Base-by-base conservation (phyloP, 2,888 invertebrate species). In the Arctia plantaginis region DNA sequence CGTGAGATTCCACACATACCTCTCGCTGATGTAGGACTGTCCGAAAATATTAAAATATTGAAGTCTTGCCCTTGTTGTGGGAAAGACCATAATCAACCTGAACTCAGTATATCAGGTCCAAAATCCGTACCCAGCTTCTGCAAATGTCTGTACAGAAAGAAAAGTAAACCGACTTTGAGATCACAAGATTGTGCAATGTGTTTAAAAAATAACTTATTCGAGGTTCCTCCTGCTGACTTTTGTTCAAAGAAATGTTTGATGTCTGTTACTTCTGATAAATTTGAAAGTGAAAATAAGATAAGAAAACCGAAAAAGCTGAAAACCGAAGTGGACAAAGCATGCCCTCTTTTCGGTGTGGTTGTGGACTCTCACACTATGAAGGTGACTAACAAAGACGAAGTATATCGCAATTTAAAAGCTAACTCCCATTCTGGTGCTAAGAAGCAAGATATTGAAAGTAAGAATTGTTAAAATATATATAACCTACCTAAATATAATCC, bases 341-440 rank as follows among this genome's bases (percentile, higher is more conserved):
- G 27, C 6, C 73, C 73, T 13, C 64, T 64, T 23, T 73, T 73
- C n/a, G 68, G 47, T n/a, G 30, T 70, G 66, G 47, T 70, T 27
- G 70, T 68, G 23, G 73, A 68, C 20, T 47, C 62, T 39, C 51
- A 64, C 7, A 47, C 68, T 64, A 73, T 68, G 68, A 64, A 69
- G 13, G 47, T 68, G 13, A 68, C 20, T 39, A 73, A 69, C 35
- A 73, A 35, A 73, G 64, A 73, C 23, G 64, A 68, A 33, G 27
- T 73, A 7, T 33, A 64, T 64, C 35, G 44, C 8, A 62, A 20
- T n/a, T 64, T 73, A 44, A 64, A 35, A 73, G 18, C 18, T 33
- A n/a, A 35, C 27, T 30, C 35, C 18, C 23, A 33, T 41, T 35
- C 39, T 8, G 7, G 13, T 1, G 27, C 20, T 4, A 30, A 23